Evolutionary conservation across 2,113 vertebrate genomes (phyloP).

Genomic region (Strigops habroptila): DNA sequence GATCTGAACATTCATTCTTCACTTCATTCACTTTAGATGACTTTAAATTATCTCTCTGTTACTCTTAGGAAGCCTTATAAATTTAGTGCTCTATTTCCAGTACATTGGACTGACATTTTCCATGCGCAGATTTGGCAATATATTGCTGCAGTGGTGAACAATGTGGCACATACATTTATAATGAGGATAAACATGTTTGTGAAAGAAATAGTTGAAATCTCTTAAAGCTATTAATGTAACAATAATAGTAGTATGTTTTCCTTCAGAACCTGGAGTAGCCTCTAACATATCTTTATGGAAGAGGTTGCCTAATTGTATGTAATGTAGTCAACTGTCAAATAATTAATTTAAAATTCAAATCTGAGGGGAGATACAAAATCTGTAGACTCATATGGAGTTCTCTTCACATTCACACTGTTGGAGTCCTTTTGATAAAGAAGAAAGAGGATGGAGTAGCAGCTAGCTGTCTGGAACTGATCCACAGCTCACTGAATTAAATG

Average conservation of each 20-base stretch:
- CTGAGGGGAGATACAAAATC: background rate
- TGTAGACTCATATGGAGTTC: background rate
- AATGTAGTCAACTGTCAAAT: background rate
- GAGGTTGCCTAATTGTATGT: background rate
- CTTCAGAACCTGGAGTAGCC: background rate
- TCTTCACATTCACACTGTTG: background rate
- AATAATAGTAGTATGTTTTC: background rate
- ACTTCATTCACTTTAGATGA: background rate
- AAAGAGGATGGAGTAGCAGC: background rate
- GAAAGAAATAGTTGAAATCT: background rate
- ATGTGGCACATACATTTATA: background rate
- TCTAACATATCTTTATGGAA: background rate
- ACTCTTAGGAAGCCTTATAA: background rate
- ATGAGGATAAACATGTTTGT: background rate
- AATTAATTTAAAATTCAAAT: slow-evolving; percentile 18
- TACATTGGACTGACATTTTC: background rate
- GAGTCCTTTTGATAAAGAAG: slow-evolving; percentile 24
- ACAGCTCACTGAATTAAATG: background rate
- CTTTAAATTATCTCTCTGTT: background rate
- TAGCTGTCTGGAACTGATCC: slow-evolving; percentile 16
- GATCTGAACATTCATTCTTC: background rate
- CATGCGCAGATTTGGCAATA: background rate
- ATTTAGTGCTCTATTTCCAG: background rate
- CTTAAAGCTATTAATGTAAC: background rate
- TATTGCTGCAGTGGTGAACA: background rate